These are phyloP conservation scores for Helleia helle DNA, from an alignment of 2,888 invertebrate genomes.

Conservation along the genomic window DNA sequence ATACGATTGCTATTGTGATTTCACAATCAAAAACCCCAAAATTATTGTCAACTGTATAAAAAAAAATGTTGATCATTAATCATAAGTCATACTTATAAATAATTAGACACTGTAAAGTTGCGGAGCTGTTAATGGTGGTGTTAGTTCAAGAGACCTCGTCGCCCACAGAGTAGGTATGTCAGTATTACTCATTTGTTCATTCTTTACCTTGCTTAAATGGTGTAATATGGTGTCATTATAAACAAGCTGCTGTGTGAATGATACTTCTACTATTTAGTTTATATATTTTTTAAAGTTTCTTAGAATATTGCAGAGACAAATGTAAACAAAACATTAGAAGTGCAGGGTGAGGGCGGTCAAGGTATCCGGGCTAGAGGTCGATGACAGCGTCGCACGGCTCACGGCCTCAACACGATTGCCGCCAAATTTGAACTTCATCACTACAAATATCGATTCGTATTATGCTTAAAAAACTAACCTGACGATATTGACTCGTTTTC, in stretches of 20 bases:
- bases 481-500: slow-evolving; percentile 71
- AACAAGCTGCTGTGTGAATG: slow-evolving; percentile 10
- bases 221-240: slow-evolving; percentile 8
- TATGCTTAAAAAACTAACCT: slow-evolving; percentile 40
- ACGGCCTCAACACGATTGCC: slow-evolving; percentile 34
- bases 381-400: slow-evolving; percentile 50
- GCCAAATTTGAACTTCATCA: slow-evolving; percentile 38
- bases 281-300: neutral
- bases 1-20: too few species aligned
- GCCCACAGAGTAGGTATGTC: slow-evolving; percentile 1
- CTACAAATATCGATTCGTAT: slow-evolving; percentile 8
- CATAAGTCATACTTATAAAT: too few species aligned
- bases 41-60: neutral
- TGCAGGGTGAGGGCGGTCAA: slow-evolving; percentile 61
- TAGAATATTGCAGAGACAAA: slow-evolving; percentile 10
- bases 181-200: slow-evolving; percentile 9
- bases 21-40: too few species aligned
- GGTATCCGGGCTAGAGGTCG: slow-evolving; percentile 73
- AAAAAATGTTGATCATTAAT: too few species aligned
- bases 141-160: slow-evolving; percentile 2
- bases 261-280: too few species aligned
- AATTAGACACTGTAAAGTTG: neutral
- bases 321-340: slow-evolving; percentile 50
- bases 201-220: slow-evolving; percentile 6
- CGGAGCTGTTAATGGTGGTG: slow-evolving; percentile 1